Evolutionary conservation across 2,797 vertebrate species (phyloP), one percentile per base, ranked within the genome.

Genomic region (Myotis findleyi): DNA sequence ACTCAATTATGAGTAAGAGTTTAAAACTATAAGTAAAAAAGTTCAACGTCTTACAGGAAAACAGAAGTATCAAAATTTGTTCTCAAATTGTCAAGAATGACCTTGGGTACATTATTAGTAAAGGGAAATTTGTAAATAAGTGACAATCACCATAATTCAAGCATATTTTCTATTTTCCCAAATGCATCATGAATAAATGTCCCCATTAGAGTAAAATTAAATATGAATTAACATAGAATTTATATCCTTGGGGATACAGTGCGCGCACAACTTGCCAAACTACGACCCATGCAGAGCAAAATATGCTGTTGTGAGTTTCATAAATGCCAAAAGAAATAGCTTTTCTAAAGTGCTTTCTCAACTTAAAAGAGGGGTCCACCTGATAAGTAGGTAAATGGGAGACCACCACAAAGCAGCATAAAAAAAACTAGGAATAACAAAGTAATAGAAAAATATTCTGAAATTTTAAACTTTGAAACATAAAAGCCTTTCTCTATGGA

Each of bases 161-260:
- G 71, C 20, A 85, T 49, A 53, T 91, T 93, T 93, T 62, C 66
- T 30, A 84, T 72, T 75, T 93, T 81, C 33, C 51, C 36, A 85
- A 92, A 86, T 25, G 76, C 10, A 90, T 96, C 68, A 88, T 79
- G 57, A 96, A 87, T 82, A 96, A 96, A 95, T 76, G 64, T 77
- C 33, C 30, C 27, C 36, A 87, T 66, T 75, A 96, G 14, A 81
- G 49, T 86, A 23, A 95, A 93, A 91, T 62, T 91, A 86, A 92
- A 94, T 84, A 38, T 41, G 16, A 96, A 51, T 79, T 59, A 95
- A 84, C 17, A 89, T 18, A 81, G 25, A 55, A 51, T 3, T 81
- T 79, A 89, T 55, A 59, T 6, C 33, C 59, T 91, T 81, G 18
- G 36, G 72, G 47, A 47, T 83, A 55, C n/a, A 82, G 3, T 33